Evolutionary conservation across 2,888 invertebrate genomes (phyloP), one percentile per base, ranked within the genome.

Genomic region (Biston betularia): DNA sequence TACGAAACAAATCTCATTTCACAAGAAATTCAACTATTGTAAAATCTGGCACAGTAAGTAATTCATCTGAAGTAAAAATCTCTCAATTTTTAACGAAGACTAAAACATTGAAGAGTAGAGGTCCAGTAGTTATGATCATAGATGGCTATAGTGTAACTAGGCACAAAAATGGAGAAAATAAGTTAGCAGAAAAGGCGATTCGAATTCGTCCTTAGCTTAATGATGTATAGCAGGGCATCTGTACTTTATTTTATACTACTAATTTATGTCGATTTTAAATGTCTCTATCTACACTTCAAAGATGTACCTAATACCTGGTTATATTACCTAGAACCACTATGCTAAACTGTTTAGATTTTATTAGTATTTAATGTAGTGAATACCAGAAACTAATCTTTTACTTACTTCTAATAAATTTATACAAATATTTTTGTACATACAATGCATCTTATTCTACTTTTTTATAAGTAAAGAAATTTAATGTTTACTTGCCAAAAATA

Each of bases 121-220:
- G 73, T 15, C 82, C 86, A 50, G 79, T 86, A 52, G 88, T 93
- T 7, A 86, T 88, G 67, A 93, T 93, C 55, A 87, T 87, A 75
- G 93, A 92, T 78, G 93, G 93, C 8, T 93, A 93, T 68, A 93
- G 93, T 77, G 84, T 90, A 54, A 89, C 91, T 6, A 88, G 91
- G 74, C 86, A 90, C 72, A 90, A 88, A 68, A 91, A 92, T 80
- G 92, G 91, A 5, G 83, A 90, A 71, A 90, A 91, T 71, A 89
- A 87, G 81, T 69, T 89, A 50, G 74, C 85, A 11, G 88, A 89
- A 77, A 89, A 89, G 72, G 79, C 87, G 9, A 87, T 92, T 66
- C 85, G 80, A 56, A 82, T 90, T 48, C 87, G 82, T 71, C 80
- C 85, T 44, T 80, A 80, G 63, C 58, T 44, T 44, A 5, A 6